phyloP scores from a whole-genome alignment of 2,888 invertebrate species.

The Fragum fragum region DNA sequence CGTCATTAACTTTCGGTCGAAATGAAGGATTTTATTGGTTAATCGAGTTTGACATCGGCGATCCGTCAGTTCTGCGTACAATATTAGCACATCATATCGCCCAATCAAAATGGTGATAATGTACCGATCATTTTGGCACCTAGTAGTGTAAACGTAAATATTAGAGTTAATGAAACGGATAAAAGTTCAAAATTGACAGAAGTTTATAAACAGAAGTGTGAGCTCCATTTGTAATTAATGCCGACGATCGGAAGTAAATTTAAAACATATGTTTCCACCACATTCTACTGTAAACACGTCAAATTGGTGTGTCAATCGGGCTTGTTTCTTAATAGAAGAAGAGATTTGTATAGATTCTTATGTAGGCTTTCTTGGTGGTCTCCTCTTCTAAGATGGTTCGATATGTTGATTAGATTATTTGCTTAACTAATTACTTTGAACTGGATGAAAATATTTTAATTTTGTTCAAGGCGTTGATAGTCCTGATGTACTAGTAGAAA shows the following conservation, averaged over 20 bases:
- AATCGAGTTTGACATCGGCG: no score
- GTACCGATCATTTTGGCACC: not conserved
- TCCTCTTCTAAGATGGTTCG: not conserved
- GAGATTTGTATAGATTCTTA: constrained; percentile 7
- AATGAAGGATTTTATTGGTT: no score
- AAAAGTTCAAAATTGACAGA: constrained; percentile 22
- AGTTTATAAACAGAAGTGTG: constrained; percentile 58
- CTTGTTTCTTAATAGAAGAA: constrained; percentile 19
- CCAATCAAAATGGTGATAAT: no score
- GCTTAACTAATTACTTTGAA: no score
- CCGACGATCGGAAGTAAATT: constrained; percentile 53
- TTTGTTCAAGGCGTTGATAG: no score
- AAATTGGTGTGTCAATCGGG: constrained; percentile 51
- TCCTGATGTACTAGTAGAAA: no score
- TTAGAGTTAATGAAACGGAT: constrained; percentile 1
- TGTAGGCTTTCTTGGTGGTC: constrained; percentile 32
- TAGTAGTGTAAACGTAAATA: not conserved
- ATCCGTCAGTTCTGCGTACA: no score
- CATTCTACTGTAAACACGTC: constrained; percentile 43
- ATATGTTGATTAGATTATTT: not conserved
- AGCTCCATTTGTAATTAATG: constrained; percentile 63
- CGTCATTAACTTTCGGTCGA: no score
- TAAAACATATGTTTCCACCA: constrained; percentile 66
- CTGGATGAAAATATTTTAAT: no score
- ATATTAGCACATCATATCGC: no score